These are phyloP conservation scores for Thaumatotibia leucotreta DNA, from an alignment of 1,140 invertebrate species.

Conservation along the genomic window DNA sequence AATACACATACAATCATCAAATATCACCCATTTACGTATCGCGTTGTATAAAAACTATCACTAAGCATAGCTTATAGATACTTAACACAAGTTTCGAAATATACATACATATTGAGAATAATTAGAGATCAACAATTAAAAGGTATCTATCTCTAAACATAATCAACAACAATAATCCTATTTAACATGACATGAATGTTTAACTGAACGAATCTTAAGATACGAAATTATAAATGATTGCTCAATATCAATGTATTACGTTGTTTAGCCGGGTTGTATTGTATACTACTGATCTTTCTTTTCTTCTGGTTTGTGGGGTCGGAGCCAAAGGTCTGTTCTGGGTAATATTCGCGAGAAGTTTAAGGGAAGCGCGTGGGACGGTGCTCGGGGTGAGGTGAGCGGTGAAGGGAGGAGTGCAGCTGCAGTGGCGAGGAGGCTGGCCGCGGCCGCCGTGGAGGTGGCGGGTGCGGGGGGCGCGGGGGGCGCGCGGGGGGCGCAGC, in stretches of 20 bases:
- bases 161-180: constrained; percentile 8
- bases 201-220: background rate
- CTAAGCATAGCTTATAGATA: constrained; percentile 47
- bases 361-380: constrained; percentile 42
- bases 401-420: too few relatives aligned
- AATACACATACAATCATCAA: constrained; percentile 42
- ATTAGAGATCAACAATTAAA: constrained; percentile 57
- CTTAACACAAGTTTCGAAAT: constrained; percentile 31
- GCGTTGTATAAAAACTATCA: constrained; percentile 53
- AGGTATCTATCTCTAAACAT: constrained; percentile 6
- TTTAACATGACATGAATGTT: background rate
- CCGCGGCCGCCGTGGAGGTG: too few relatives aligned
- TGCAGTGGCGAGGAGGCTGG: too few relatives aligned
- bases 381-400: too few relatives aligned
- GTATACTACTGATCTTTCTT: constrained; percentile 43
- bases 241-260: constrained; percentile 36
- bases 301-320: constrained; percentile 41
- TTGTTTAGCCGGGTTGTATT: constrained; percentile 24
- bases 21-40: constrained; percentile 74
- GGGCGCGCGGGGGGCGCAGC: too few relatives aligned
- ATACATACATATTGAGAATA: constrained; percentile 37
- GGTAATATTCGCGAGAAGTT: too few relatives aligned
- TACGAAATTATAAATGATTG: constrained; percentile 5
- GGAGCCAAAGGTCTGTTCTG: too few relatives aligned
- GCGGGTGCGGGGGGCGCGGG: too few relatives aligned